Base-by-base conservation (phyloP, 2,888 invertebrate species). In the Limnephilus marmoratus region DNA sequence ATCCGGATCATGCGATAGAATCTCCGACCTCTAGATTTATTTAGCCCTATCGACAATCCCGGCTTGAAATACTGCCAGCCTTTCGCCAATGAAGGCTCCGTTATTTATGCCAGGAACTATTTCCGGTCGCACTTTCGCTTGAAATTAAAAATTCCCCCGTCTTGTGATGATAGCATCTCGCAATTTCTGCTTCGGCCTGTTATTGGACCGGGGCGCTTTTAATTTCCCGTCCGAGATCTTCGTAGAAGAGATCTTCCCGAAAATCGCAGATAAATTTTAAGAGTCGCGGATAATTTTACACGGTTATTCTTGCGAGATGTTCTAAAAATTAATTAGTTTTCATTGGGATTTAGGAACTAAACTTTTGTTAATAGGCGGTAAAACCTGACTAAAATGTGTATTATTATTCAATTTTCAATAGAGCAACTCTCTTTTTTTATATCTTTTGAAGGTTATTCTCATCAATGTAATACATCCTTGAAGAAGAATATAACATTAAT, bases 151-250 rank as follows among this genome's bases (percentile, higher is more conserved):
- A 91, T 88, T 85, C 53, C 90, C 91, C 81, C 91, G 53, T 81
- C 82, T 86, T 86, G 68, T 24, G 68, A 85, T 86, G 91, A 93
- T 93, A 91, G 83, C 68, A 93, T 93, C 93, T 93, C 81, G 90
- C 81, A 34, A 34, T 86, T 92, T 81, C 90, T 68, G 68, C 24
- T 88, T 92, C 86, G 85, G 90, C 91, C 45, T 91, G 90, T 91
- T 91, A 93, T 93, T 91, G 91, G 92, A 91, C 87, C 89, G 93
- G 89, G 91, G 91, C 87, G 91, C 90, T 93, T 93, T 93, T 93
- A 93, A 93, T 93, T 93, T 93, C 93, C 93, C 93, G 92, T 92
- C 90, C 85, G n/a, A 85, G 85, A 68, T 68, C 87, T 89, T 49
- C 80, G 68, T 37, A 13, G 85, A 29, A 86, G 68, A 9, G 37